A percentile compares a stretch with the other conserved stretches of the same genome.
Evolutionary conservation across 92 coral and sea anemone species (phyloP).

Genomic region (Montipora capitata): DNA sequence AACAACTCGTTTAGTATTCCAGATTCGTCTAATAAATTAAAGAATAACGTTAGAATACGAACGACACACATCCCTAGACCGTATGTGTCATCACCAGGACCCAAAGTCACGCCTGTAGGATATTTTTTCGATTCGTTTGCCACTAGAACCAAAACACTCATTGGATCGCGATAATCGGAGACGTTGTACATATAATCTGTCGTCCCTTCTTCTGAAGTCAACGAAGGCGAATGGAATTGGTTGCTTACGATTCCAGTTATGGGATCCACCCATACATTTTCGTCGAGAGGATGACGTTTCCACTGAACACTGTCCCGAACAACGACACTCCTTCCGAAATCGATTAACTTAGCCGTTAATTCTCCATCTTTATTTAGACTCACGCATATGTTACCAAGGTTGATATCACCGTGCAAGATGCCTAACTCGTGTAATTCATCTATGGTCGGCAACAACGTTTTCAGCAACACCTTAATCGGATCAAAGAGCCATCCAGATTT

Average conservation of each 20-base stretch:
- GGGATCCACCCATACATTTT: not conserved
- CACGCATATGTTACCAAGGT: not conserved
- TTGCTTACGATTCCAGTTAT: not conserved
- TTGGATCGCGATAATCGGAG: not conserved
- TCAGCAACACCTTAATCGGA: not conserved
- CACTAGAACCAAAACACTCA: not conserved
- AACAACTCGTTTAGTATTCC: not conserved
- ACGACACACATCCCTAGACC: conserved; percentile 7
- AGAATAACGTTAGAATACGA: not conserved
- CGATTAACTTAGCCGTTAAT: not conserved
- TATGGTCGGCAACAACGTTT: not conserved
- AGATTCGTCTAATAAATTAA: not conserved
- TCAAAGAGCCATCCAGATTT: conserved; percentile 2
- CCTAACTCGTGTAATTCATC: not conserved
- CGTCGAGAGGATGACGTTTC: not conserved
- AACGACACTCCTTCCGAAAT: too few relatives aligned
- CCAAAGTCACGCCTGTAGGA: not conserved
- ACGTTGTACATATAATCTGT: too few relatives aligned
- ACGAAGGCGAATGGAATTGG: too few relatives aligned
- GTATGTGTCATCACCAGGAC: conserved; percentile 11
- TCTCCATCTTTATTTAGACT: not conserved
- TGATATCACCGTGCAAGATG: not conserved
- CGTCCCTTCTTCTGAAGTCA: too few relatives aligned
- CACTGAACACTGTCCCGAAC: not conserved
- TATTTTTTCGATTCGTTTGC: not conserved